Base-by-base conservation (phyloP, 2,888 invertebrate genomes). In the Melolontha melolontha region DNA sequence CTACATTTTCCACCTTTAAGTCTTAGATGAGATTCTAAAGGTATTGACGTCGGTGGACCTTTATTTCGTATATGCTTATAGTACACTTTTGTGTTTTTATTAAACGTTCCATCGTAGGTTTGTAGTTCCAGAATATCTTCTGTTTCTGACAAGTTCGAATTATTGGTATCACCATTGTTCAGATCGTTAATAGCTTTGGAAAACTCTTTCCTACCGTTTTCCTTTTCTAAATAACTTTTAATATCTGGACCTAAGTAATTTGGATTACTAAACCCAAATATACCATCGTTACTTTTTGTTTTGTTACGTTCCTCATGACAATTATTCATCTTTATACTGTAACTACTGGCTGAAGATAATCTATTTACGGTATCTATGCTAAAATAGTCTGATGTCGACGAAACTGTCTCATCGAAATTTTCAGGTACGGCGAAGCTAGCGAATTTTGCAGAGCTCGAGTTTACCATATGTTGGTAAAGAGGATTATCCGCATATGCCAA, bases 361-460 rank as follows among this genome's bases (percentile, higher is more conserved):
- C 87, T 80, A 78, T 88, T 87, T 17, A 90, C 88, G 0, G 87
- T 87, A 80, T 91, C 92, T 55, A 91, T 90, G 77, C 92, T 91
- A 64, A 91, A 91, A 80, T 92, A 92, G 78, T 92, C 92, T 4
- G 92, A 92, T 0, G 92, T 92, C 0, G 90, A 90, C 0, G 90
- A 90, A 70, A 86, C 78, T 69, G 87, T 87, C 64, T 84, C 84
- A 69, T 87, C 87, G 1, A 81, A 82, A 27, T 78, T 80, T 73
- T 89, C 89, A 67, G 88, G 87, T 51, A 86, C 84, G 22, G 84
- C 82, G n/a, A 83, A 79, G 70, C 82, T 81, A 8, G 87, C 86
- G 75, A 89, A 89, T 66, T 89, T 83, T 2, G 88, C 88, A 4
- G 89, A 88, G 1, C 88, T 88, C 0, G 85, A 86, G 67, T 85